Percentiles rank a stretch among this genome's conserved stretches.
Evolutionary conservation across 2,797 vertebrate genomes (phyloP).

Genomic region (Propithecus perrieri): DNA sequence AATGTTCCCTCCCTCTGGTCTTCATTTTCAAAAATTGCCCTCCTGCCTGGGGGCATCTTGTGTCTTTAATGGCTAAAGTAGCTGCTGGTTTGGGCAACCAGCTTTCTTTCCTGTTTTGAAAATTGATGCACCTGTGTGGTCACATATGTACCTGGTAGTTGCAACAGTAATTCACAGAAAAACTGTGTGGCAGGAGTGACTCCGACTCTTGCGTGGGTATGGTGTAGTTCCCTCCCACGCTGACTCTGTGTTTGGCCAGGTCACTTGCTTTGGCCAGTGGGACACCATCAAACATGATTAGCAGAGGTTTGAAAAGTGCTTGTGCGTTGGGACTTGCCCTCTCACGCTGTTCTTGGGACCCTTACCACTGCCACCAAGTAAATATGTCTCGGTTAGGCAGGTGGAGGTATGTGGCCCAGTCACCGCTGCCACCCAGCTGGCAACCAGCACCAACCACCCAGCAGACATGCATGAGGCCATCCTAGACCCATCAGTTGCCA

Average conservation of each 20-base stretch:
- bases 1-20: not conserved
- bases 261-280: not conserved
- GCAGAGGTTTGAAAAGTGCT: not conserved
- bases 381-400: not conserved
- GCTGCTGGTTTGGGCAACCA: conserved; percentile 10
- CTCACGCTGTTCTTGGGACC: not conserved
- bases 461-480: not conserved
- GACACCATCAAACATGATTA: not conserved
- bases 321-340: not conserved
- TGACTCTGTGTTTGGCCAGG: not conserved
- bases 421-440: not conserved
- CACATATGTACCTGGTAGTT: not conserved
- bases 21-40: not conserved
- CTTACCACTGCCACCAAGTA: not conserved
- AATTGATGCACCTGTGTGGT: not conserved
- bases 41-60: not conserved
- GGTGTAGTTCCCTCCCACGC: not conserved
- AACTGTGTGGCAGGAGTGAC: not conserved
- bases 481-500: not conserved
- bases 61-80: not conserved
- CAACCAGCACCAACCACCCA: not conserved
- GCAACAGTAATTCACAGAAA: not conserved
- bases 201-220: not conserved
- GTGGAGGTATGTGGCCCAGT: not conserved
- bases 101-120: conserved; percentile 48